Evolutionary conservation across 2,797 vertebrate species (phyloP).

Genomic region (Oreonectes daqikongensis): DNA sequence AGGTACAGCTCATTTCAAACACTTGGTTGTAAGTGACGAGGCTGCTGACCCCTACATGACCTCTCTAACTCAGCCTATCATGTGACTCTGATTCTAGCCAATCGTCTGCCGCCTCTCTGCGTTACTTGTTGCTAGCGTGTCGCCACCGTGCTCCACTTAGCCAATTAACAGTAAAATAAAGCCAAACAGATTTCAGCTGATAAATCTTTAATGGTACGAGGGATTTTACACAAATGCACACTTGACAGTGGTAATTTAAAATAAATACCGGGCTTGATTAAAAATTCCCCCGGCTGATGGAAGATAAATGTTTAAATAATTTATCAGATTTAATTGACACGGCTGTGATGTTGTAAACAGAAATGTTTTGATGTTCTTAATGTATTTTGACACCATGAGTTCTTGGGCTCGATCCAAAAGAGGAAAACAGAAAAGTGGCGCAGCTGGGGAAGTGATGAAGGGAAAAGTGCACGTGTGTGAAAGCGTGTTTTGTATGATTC

Average conservation of each 20-base stretch:
- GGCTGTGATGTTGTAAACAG: conserved; percentile 87
- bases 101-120: conserved; percentile 30
- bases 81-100: conserved; percentile 10
- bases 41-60: conserved; percentile 66
- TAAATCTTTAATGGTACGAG: conserved; percentile 98
- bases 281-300: conserved; percentile 89
- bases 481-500: conserved; percentile 41
- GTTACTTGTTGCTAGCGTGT: conserved; percentile 72
- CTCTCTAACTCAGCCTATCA: conserved; percentile 48
- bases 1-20: conserved; percentile 1
- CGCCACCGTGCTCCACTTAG: conserved; percentile 74
- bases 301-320: conserved; percentile 93
- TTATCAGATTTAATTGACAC: conserved; percentile 89
- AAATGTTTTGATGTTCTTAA: conserved; percentile 90
- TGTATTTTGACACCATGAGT: conserved; percentile 79
- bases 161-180: conserved; percentile 93
- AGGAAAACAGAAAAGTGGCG: conserved; percentile 41
- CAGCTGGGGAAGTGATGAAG: conserved; percentile 21
- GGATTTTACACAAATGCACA: conserved; percentile 95
- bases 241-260: conserved; percentile 96
- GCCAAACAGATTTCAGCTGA: conserved; percentile 93
- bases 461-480: conserved; percentile 1
- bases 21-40: conserved; percentile 45
- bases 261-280: conserved; percentile 97
- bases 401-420: conserved; percentile 77